Conservation (phyloP, 2,888 invertebrate genomes). For the Frankliniella intonsa region DNA sequence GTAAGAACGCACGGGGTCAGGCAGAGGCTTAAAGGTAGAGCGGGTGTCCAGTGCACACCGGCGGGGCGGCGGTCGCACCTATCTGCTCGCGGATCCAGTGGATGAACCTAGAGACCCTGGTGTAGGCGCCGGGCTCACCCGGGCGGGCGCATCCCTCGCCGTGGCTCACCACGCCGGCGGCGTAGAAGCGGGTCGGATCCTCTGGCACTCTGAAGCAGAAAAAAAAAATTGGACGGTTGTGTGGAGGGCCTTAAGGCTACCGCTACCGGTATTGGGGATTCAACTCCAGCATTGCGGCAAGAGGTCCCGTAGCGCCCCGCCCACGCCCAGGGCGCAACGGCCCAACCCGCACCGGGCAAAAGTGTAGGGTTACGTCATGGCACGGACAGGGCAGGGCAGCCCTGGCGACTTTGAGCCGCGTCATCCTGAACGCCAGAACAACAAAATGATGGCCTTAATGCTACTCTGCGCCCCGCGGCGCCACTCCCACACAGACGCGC, state of each 20-base stretch:
- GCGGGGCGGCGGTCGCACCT: slow-evolving; percentile 49
- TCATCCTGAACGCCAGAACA: neutral
- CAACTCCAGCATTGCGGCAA: no score
- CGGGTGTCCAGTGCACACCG: neutral
- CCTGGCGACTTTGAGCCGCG: neutral
- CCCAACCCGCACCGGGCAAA: neutral
- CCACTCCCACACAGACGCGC: neutral
- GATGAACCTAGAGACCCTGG: slow-evolving; percentile 67
- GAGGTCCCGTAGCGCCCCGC: no score
- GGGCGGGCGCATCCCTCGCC: slow-evolving; percentile 80
- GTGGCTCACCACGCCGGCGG: slow-evolving; percentile 80
- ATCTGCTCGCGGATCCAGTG: slow-evolving; percentile 66
- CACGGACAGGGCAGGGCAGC: neutral
- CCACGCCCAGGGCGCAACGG: no score
- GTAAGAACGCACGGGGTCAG: neutral
- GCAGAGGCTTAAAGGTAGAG: neutral
- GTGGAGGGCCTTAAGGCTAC: neutral
- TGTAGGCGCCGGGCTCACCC: slow-evolving; percentile 77
- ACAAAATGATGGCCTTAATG: slow-evolving; percentile 1
- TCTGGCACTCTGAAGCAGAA: slow-evolving; percentile 53
- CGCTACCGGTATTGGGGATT: no score
- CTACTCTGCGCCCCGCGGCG: neutral
- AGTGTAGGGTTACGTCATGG: neutral
- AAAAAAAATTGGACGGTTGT: neutral
- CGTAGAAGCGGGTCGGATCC: slow-evolving; percentile 66